A percentile compares a stretch with the other conserved stretches of the same genome.
These are phyloP conservation scores for Hippoglossus stenolepis DNA, from an alignment of 2,113 vertebrate genomes.

Conservation along the genomic window DNA sequence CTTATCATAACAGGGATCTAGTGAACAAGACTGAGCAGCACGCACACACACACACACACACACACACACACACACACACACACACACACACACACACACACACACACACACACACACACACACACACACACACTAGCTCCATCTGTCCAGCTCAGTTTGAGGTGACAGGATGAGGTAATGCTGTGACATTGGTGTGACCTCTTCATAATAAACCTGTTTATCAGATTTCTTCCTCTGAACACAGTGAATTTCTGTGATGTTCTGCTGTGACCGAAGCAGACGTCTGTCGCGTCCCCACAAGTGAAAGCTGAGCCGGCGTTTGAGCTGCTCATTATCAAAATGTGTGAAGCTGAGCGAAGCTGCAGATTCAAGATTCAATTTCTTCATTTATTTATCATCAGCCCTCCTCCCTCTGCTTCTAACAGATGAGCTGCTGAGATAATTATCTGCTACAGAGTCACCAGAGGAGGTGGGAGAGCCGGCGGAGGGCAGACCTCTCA, in stretches of 20 bases:
- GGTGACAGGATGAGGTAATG: constrained; percentile 76
- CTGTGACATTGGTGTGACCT: constrained; percentile 10
- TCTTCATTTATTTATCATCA: too few species aligned
- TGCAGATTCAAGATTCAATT: too few species aligned
- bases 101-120: constrained; percentile 35
- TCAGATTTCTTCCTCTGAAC: neutral
- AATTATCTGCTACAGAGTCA: neutral
- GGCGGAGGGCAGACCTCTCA: too few species aligned
- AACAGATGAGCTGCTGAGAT: neutral
- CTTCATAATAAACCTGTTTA: constrained; percentile 3
- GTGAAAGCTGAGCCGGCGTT: neutral
- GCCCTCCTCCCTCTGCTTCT: neutral
- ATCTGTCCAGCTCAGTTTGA: constrained; percentile 70
- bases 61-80: constrained; percentile 40
- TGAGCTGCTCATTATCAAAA: too few species aligned
- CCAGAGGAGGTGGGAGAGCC: too few species aligned
- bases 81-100: constrained; percentile 38
- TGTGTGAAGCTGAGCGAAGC: too few species aligned
- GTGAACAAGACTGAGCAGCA: constrained; percentile 31
- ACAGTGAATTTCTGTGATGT: too few species aligned
- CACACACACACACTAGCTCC: constrained; percentile 50
- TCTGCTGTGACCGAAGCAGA: too few species aligned
- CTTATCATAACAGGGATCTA: constrained; percentile 72
- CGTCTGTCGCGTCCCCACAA: too few species aligned
- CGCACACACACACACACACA: constrained; percentile 34